Percentiles rank a stretch among this genome's conserved stretches.
phyloP scores from a whole-genome alignment of 2,888 invertebrate genomes.

The Papilio gigon region DNA sequence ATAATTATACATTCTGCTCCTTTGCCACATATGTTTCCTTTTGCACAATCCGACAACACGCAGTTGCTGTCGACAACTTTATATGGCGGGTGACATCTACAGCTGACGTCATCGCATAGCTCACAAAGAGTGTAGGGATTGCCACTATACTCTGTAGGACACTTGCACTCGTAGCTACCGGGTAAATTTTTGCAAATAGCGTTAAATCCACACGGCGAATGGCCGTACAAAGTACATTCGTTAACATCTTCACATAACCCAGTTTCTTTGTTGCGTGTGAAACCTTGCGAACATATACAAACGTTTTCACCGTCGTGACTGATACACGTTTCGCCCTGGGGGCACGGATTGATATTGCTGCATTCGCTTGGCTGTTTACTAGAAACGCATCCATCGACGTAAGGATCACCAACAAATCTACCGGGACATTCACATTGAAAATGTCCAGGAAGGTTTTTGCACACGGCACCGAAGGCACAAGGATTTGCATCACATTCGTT shows the following conservation, averaged over 20 bases:
- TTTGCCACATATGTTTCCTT: constrained; percentile 89
- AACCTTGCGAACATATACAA: constrained; percentile 94
- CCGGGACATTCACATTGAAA: constrained; percentile 95
- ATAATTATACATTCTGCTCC: constrained; percentile 96
- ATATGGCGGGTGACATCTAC: constrained; percentile 94
- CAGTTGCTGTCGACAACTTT: constrained; percentile 92
- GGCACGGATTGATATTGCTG: constrained; percentile 89
- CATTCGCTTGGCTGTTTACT: constrained; percentile 86
- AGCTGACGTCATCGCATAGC: constrained; percentile 91
- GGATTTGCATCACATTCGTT: constrained; percentile 92
- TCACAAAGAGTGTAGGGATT: constrained; percentile 94
- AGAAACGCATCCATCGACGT: constrained; percentile 88
- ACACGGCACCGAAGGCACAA: constrained; percentile 92
- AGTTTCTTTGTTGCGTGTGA: constrained; percentile 87
- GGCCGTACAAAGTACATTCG: constrained; percentile 90
- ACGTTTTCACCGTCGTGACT: constrained; percentile 90
- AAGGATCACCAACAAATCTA: constrained; percentile 90
- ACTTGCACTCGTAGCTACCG: constrained; percentile 96
- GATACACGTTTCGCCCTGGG: constrained; percentile 92
- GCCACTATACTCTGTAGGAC: constrained; percentile 93
- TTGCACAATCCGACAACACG: constrained; percentile 91
- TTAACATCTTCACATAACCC: constrained; percentile 92
- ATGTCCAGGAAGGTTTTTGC: constrained; percentile 92
- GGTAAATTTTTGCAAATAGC: constrained; percentile 96
- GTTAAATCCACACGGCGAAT: constrained; percentile 92